phyloP scores from a whole-genome alignment of 2,888 invertebrate genomes.

The Nipponacmea schrenckii region DNA sequence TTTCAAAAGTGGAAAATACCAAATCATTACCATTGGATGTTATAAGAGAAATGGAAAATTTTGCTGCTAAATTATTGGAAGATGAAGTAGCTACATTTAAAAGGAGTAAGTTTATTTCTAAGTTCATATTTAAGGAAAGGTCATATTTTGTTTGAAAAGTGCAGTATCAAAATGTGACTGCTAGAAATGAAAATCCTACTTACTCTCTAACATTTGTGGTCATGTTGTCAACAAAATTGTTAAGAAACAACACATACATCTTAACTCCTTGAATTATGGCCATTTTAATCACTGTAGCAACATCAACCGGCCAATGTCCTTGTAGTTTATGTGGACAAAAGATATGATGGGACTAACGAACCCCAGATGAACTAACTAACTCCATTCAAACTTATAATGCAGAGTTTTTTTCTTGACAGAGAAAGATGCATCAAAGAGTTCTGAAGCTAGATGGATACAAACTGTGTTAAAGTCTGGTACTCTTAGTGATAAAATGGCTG shows the following conservation, averaged over 20 bases:
- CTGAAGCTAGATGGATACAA: conserved; percentile 65
- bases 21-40: conserved; percentile 21
- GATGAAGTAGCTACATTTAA: conserved; percentile 57
- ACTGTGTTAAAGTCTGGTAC: conserved; percentile 82
- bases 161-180: not conserved
- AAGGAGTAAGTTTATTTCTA: conserved; percentile 51
- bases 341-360: too few species aligned
- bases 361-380: too few species aligned
- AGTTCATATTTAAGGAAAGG: not conserved
- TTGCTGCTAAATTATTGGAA: conserved; percentile 53
- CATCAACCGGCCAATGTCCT: too few species aligned
- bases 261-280: too few species aligned
- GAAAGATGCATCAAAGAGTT: conserved; percentile 50
- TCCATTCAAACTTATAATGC: too few species aligned
- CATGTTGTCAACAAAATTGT: too few species aligned
- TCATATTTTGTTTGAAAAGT: not conserved
- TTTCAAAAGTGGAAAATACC: too few species aligned
- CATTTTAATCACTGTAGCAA: too few species aligned
- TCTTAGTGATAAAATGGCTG: conserved; percentile 85
- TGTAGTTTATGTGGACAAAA: too few species aligned
- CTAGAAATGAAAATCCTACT: too few species aligned
- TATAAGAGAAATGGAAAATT: conserved; percentile 48
- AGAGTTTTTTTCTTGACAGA: conserved; percentile 36
- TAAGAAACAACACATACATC: too few species aligned
- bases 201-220: too few species aligned